Evolutionary conservation across 2,888 invertebrate genomes (phyloP), one percentile per base, ranked within the genome.

Genomic region (Nemurella pictetii): DNA sequence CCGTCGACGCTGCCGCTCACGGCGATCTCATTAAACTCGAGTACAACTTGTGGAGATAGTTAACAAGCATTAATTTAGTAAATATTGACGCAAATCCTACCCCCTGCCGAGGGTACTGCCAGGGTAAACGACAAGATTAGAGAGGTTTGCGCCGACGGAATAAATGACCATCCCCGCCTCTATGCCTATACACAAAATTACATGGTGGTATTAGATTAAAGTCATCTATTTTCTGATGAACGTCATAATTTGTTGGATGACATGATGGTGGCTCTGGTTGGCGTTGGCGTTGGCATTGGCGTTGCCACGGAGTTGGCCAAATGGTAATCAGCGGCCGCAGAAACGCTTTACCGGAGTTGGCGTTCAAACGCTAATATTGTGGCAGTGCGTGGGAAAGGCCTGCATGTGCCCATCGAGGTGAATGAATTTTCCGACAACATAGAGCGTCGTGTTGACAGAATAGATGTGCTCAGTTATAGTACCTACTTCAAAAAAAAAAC

Each of bases 31-130:
- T 82, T 82, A 55, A 82, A 72, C 82, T 82, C 72, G 25, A 80
- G 32, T 36, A 35, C 80, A 80, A 80, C 80, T 80, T 80, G 80
- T 32, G 80, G 32, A 75, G 75, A 80, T 80, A 80, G 30, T 80
- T 80, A 80, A 80, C 80, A 80, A 80, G 80, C 32, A 80, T 80
- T 80, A 80, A 80, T 29, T 55, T 55, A 27, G 82, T 82, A 55
- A 82, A 82, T 82, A 82, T 55, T 82, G 29, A 82, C 55, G 82
- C 28, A 55, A 28, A n/a, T 78, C 30, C 30, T 55, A 55, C 55
- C 55, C 55, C 55, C 55, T 32, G 20, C 55, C 15, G 20, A 15
- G 55, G 55, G 9, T 55, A 2, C 5, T 55, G 55, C 55, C 3
- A 55, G 55, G 55, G 55, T 55, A 55, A 55, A 55, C 55, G 55